Evolutionary conservation across 1,140 invertebrate species (phyloP), one percentile per base, ranked within the genome.

Genomic region (Camponotus floridanus): DNA sequence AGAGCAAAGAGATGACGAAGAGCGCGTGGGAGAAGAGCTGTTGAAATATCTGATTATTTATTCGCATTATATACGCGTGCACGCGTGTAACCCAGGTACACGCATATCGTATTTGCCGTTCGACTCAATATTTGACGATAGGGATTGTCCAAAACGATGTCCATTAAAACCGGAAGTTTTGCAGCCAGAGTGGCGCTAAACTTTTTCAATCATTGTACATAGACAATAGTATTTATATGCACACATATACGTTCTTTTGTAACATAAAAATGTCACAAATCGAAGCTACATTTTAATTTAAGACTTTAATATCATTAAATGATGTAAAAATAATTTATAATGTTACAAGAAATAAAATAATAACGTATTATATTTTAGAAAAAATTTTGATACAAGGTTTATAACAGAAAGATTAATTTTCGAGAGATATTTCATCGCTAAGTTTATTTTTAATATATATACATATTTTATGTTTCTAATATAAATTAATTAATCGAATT

Each of bases 21-120:
- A 45, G 67, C 39, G 51, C 31, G 55, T 48, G 36, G 31, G 62
- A 4, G 55, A 26, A 57, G 13, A 57, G 36, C 74, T 73, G 68
- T 83, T 74, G 79, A 83, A 83, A 83, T 74, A 83, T 74, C 68
- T 73, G 79, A 73, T 83, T 83, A 83, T 83, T 83, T 83, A 62
- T 39, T 74, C 39, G 68, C 68, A 74, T 83, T 83, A 83, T 83
- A 83, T 74, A 83, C 55, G 57, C 55, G 39, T 81, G 51, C 79
- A 81, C 67, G 78, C 67, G 78, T 33, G 26, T 1, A 81, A 7
- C 51, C 7, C 78, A 55, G 15, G n/a, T 80, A 26, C 48, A 42
- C 45, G 45, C 36, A 21, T 42, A n/a, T 48, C 67, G 39, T 71
- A 21, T 83, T 83, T 83, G 36, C 18, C n/a, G 55, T 83, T 13